phyloP scores from a whole-genome alignment of 2,888 invertebrate genomes.

The Litoditis marina region DNA sequence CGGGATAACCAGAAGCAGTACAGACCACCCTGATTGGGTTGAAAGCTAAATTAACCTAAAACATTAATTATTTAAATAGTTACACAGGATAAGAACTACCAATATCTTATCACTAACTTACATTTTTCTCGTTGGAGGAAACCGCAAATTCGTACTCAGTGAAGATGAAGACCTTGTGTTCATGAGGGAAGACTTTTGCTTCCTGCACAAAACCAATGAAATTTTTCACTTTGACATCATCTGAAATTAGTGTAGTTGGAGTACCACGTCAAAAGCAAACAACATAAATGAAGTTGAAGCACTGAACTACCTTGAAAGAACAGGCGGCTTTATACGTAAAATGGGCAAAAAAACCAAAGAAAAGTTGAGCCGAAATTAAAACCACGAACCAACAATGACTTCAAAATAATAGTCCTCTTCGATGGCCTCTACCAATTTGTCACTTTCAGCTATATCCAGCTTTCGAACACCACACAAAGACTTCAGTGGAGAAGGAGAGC shows the following conservation, averaged over 20 bases:
- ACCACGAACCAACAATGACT: conserved; percentile 64
- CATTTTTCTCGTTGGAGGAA: conserved; percentile 65
- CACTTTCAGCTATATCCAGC: conserved; percentile 62
- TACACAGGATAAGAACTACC: neutral
- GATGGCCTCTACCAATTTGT: conserved; percentile 64
- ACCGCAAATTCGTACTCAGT: conserved; percentile 66
- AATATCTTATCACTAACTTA: conserved; percentile 64
- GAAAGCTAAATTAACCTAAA: no score
- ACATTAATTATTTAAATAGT: no score
- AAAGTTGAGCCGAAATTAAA: neutral
- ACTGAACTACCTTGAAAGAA: no score
- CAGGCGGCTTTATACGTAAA: no score
- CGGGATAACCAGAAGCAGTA: no score
- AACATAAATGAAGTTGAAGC: no score
- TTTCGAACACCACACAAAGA: conserved; percentile 63
- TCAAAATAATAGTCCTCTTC: conserved; percentile 68
- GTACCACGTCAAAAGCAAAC: neutral
- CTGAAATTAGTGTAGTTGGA: conserved; percentile 48
- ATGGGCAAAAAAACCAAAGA: neutral
- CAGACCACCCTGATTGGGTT: no score
- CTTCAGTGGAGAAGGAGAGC: conserved; percentile 51
- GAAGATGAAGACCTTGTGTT: conserved; percentile 65
- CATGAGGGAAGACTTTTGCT: conserved; percentile 66
- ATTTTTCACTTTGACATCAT: conserved; percentile 66
- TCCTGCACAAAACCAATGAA: conserved; percentile 66